Percentiles rank a stretch among this genome's conserved stretches.
These are phyloP conservation scores for Campoletis sonorensis DNA, from an alignment of 1,140 invertebrate genomes.

Conservation along the genomic window DNA sequence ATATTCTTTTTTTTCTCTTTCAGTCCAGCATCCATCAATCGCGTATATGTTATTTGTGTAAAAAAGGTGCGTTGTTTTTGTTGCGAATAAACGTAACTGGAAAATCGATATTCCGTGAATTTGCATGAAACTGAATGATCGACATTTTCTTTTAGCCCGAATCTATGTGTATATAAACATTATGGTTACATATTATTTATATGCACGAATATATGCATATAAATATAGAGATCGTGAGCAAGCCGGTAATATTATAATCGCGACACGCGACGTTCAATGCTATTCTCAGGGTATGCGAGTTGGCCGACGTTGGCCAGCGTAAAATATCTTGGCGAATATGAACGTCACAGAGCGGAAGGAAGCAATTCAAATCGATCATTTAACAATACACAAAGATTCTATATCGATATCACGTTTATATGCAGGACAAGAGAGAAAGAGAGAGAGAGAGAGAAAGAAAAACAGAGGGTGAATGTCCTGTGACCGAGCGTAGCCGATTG, in stretches of 20 bases:
- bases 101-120: conserved; percentile 11
- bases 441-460: neutral
- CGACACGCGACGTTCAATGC: neutral
- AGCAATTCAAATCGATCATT: conserved; percentile 39
- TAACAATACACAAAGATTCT: neutral
- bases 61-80: neutral
- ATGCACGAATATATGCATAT: neutral
- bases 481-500: neutral
- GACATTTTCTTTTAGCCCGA: neutral
- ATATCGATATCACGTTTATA: neutral
- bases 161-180: neutral
- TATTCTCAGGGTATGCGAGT: neutral
- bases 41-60: too few species aligned
- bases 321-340: neutral
- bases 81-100: neutral
- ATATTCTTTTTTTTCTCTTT: too few species aligned
- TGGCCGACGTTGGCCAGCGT: neutral
- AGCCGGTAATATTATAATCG: conserved; percentile 9
- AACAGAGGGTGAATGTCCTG: neutral
- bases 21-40: too few species aligned
- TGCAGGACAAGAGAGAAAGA: neutral
- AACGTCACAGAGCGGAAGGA: conserved; percentile 6
- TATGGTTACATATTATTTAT: neutral
- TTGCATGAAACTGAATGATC: neutral
- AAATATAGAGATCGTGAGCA: neutral